These are phyloP conservation scores for Loriculus beryllinus DNA, from an alignment of 2,797 vertebrate genomes.

Conservation along the genomic window DNA sequence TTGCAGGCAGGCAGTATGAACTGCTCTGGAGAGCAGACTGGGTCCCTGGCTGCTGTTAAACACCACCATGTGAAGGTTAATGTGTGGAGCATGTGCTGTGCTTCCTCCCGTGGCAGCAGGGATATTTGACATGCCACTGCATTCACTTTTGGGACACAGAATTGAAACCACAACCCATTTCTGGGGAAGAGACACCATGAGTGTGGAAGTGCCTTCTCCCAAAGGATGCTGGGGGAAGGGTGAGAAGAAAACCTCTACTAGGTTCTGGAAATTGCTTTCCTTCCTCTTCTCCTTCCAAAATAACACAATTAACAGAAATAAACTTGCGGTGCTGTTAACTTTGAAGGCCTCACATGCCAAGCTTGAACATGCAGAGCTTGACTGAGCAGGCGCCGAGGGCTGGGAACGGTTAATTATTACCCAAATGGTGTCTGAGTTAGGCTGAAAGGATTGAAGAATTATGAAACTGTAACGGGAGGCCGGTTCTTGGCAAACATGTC, in stretches of 20 bases:
- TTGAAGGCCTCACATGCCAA: not conserved
- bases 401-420: slow-evolving; percentile 57
- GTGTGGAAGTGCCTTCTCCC: not conserved
- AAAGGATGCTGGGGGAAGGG: not conserved
- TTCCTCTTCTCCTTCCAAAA: slow-evolving; percentile 40
- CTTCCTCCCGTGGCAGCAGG: not conserved
- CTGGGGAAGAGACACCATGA: not conserved
- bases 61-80: not conserved
- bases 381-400: not conserved
- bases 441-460: slow-evolving; percentile 46
- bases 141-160: not conserved
- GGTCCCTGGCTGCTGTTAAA: not conserved
- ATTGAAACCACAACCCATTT: slow-evolving; percentile 1
- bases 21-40: not conserved
- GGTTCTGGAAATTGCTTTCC: slow-evolving; percentile 3
- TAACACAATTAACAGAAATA: not conserved
- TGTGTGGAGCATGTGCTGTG: not conserved
- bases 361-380: not conserved
- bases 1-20: not conserved
- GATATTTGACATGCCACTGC: not conserved
- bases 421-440: slow-evolving; percentile 61
- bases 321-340: not conserved
- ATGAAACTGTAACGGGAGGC: slow-evolving; percentile 75
- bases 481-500: slow-evolving; percentile 75
- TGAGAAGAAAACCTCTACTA: not conserved